Base-by-base conservation (phyloP, 2,888 invertebrate genomes). In the Machimus rusticus region DNA sequence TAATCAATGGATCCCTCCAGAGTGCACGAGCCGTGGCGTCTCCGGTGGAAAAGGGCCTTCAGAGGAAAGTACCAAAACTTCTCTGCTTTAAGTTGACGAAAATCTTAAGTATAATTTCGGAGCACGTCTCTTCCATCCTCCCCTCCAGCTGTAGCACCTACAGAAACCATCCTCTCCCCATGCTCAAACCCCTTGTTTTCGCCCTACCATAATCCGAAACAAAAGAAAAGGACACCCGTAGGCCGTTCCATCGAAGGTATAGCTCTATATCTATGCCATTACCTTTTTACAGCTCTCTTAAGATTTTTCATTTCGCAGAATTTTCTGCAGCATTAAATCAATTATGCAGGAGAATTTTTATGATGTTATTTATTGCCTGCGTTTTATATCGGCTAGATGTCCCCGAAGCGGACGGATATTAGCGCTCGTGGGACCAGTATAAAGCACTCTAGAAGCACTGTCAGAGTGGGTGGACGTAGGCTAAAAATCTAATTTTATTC, bases 311-410 rank as follows among this genome's bases (percentile, higher is more conserved):
- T 86, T 88, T 86, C 86, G 86, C 16, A 74, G 82, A 82, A 88
- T 79, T 86, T 86, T 87, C 88, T 86, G 86, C 86, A 86, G 87
- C 88, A 88, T 88, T 88, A 88, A 88, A 88, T 88, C 88, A 88
- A 88, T 88, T 88, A 88, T 88, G 88, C 88, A 88, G 79, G 78
- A 87, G 88, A 87, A 86, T 86, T 88, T 82, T 86, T 84, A 87
- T 66, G 88, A 86, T 88, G 86, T 88, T 88, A 88, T 88, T 88
- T 88, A 88, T 88, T 76, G 86, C 87, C 77, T 78, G 86, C 77
- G 86, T 82, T 82, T 51, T 82, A 82, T 82, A 82, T 82, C 37
- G 82, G 82, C n/a, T n/a, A 55, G 66, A 66, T 66, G 82, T 82
- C 57, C 82, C 82, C 57, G 4, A 66, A 37, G 37, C 57, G 51